Percentiles rank a stretch among this genome's conserved stretches.
phyloP scores from a whole-genome alignment of 2,888 invertebrate species.

The Drosophila emarginata region DNA sequence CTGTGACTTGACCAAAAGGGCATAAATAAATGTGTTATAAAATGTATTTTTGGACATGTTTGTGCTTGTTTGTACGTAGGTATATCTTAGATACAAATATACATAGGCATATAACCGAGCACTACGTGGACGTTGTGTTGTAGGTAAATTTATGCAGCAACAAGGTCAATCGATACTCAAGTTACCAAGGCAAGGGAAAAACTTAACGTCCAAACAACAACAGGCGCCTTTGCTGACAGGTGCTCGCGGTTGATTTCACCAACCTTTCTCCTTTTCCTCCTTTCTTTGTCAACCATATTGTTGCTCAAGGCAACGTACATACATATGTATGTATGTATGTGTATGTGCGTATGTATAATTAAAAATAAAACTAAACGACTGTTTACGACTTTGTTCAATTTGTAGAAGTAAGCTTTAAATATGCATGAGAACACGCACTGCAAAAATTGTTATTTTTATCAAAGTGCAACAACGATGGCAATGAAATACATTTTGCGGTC shows the following conservation, averaged over 20 bases:
- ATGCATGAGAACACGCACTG: slow-evolving; percentile 55
- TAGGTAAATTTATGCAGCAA: slow-evolving; percentile 68
- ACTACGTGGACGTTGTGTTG: slow-evolving; percentile 14
- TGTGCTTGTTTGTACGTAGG: slow-evolving; percentile 11
- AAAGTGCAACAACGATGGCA: slow-evolving; percentile 51
- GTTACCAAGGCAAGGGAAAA: slow-evolving; percentile 68
- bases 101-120: slow-evolving; percentile 39
- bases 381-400: slow-evolving; percentile 49
- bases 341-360: slow-evolving; percentile 20
- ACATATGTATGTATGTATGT: background rate
- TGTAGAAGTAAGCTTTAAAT: slow-evolving; percentile 38
- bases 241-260: slow-evolving; percentile 32
- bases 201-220: slow-evolving; percentile 50
- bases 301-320: slow-evolving; percentile 65
- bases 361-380: slow-evolving; percentile 38
- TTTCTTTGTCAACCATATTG: slow-evolving; percentile 19
- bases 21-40: slow-evolving; percentile 39
- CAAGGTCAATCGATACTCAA: slow-evolving; percentile 74
- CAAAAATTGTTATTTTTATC: slow-evolving; percentile 32
- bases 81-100: no score
- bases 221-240: slow-evolving; percentile 60
- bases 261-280: background rate
- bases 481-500: slow-evolving; percentile 65
- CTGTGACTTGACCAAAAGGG: slow-evolving; percentile 32
- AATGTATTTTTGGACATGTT: slow-evolving; percentile 12